Evolutionary conservation across 2,888 invertebrate genomes (phyloP).

Genomic region (Polyommatus icarus): DNA sequence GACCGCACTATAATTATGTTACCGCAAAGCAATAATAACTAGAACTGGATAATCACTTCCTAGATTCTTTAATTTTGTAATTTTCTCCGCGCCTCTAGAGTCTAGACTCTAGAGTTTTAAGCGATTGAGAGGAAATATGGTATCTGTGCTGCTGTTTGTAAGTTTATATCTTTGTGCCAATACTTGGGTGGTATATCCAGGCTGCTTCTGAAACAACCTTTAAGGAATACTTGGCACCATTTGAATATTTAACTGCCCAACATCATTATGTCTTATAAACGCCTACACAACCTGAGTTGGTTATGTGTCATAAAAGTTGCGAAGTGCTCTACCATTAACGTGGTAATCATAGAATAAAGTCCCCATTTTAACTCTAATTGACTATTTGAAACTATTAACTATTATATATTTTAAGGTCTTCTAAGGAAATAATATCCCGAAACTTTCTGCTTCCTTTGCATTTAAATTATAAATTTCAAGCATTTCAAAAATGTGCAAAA

Average conservation of each 20-base stretch:
- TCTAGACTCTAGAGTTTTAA: background rate
- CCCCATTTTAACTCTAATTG: background rate
- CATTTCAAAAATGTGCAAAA: too few relatives aligned
- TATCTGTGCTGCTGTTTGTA: background rate
- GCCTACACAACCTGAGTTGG: background rate
- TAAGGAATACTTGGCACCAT: background rate
- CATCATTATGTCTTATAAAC: background rate
- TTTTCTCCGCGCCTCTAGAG: background rate
- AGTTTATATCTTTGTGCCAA: background rate
- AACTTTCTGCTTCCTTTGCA: background rate
- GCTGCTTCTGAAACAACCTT: background rate
- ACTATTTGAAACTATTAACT: background rate
- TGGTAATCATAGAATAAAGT: background rate
- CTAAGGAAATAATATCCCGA: background rate
- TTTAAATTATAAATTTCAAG: too few relatives aligned
- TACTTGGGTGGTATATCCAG: background rate
- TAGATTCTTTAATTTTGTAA: background rate
- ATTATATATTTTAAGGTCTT: background rate
- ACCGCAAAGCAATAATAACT: background rate
- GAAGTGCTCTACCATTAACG: background rate
- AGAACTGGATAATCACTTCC: slow-evolving; percentile 4
- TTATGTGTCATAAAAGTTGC: slow-evolving; percentile 21
- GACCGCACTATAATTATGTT: slow-evolving; percentile 14
- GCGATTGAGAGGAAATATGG: background rate
- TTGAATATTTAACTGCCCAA: background rate